Evolutionary conservation across 2,113 vertebrate species (phyloP).

Genomic region (Emydura subglobosa): DNA sequence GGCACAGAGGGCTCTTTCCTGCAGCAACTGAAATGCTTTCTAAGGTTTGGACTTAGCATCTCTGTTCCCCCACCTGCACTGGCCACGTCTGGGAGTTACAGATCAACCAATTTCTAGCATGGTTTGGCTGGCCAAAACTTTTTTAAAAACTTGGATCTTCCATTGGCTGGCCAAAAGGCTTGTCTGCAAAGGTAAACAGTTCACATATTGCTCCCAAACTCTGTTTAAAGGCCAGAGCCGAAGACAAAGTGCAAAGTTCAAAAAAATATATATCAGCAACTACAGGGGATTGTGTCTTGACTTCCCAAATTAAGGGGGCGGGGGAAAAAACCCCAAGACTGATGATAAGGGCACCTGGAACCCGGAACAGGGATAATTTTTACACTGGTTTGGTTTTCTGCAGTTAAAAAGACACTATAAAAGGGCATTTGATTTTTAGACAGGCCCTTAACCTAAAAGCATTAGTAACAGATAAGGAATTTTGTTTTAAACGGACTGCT

Average conservation of each 20-base stretch:
- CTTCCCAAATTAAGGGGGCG: neutral
- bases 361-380: neutral
- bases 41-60: neutral
- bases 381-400: neutral
- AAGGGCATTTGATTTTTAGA: neutral
- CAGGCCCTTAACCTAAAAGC: neutral
- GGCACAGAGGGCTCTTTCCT: neutral
- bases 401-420: neutral
- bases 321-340: neutral
- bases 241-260: constrained; percentile 56
- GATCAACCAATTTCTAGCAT: neutral
- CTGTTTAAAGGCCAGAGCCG: neutral
- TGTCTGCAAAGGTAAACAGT: fast-evolving
- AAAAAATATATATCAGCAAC: neutral
- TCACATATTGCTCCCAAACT: neutral
- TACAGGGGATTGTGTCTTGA: neutral
- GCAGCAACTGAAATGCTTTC: neutral
- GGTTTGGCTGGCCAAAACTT: neutral
- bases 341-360: neutral
- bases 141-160: neutral
- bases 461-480: neutral
- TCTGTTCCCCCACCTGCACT: neutral
- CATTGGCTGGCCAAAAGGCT: neutral
- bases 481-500: fast-evolving
- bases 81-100: neutral